Evolutionary conservation across 2,888 invertebrate genomes (phyloP).

Genomic region (Scelioninae gen. 2): DNA sequence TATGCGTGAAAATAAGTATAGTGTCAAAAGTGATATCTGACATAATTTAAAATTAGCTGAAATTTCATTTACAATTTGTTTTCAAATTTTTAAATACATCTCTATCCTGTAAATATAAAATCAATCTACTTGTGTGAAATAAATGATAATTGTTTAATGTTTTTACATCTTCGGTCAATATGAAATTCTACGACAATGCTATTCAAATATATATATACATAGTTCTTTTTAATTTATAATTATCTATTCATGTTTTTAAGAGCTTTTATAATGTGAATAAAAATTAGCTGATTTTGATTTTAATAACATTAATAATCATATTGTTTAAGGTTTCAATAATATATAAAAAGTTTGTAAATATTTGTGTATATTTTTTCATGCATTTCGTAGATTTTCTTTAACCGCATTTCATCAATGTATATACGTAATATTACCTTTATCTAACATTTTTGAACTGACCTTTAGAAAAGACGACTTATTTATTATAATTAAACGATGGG

Average conservation of each 20-base stretch:
- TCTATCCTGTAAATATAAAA: neutral
- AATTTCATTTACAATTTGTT: neutral
- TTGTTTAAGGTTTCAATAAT: neutral
- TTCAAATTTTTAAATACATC: neutral
- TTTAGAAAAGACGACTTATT: slow-evolving; percentile 13
- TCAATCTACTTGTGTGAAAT: neutral
- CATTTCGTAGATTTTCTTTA: slow-evolving; percentile 17
- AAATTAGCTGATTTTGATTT: neutral
- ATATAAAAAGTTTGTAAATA: slow-evolving; percentile 16
- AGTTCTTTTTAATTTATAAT: too few relatives aligned
- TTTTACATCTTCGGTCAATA: neutral
- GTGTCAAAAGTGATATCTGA: too few relatives aligned
- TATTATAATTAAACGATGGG: slow-evolving; percentile 6
- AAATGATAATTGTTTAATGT: neutral
- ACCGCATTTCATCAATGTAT: neutral
- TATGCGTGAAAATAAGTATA: too few relatives aligned
- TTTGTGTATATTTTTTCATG: neutral
- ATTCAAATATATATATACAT: too few relatives aligned
- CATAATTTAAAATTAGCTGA: too few relatives aligned
- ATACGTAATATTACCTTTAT: slow-evolving; percentile 8
- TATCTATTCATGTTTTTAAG: too few relatives aligned
- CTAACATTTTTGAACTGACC: neutral
- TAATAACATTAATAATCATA: neutral
- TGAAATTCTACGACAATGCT: slow-evolving; percentile 1
- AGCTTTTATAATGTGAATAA: neutral